phyloP scores from a whole-genome alignment of 2,888 invertebrate species.

The Melieria picta region DNA sequence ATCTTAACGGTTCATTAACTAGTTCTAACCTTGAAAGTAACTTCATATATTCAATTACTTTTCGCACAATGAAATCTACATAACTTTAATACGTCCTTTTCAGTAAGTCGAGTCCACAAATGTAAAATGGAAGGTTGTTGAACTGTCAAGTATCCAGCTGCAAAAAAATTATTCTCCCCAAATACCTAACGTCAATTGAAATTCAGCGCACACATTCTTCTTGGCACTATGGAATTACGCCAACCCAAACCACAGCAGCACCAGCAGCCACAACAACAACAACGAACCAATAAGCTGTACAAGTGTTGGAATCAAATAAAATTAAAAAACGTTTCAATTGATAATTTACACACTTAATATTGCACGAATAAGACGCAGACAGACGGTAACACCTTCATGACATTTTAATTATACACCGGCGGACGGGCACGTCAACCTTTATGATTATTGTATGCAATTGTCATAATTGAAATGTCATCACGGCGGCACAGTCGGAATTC shows the following conservation, averaged over 20 bases:
- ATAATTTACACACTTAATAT: slow-evolving; percentile 35
- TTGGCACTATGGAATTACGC: slow-evolving; percentile 58
- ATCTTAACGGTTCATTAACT: too few species aligned
- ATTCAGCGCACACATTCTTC: slow-evolving; percentile 45
- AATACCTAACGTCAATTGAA: slow-evolving; percentile 31
- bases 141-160: not conserved
- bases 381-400: slow-evolving; percentile 14
- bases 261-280: slow-evolving; percentile 40
- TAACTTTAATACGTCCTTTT: too few species aligned
- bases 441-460: slow-evolving; percentile 45
- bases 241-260: slow-evolving; percentile 38
- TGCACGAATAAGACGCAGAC: slow-evolving; percentile 15
- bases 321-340: slow-evolving; percentile 14
- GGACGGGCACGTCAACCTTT: slow-evolving; percentile 5
- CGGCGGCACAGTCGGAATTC: too few species aligned
- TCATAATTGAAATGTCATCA: slow-evolving; percentile 57
- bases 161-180: not conserved
- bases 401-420: slow-evolving; percentile 22
- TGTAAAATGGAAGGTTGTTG: not conserved
- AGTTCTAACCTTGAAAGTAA: too few species aligned
- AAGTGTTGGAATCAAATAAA: slow-evolving; percentile 17
- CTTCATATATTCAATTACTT: too few species aligned
- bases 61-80: too few species aligned
- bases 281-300: not conserved
- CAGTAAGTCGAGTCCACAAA: not conserved